Evolutionary conservation across 2,113 vertebrate genomes (phyloP).

Genomic region (Peromyscus leucopus): DNA sequence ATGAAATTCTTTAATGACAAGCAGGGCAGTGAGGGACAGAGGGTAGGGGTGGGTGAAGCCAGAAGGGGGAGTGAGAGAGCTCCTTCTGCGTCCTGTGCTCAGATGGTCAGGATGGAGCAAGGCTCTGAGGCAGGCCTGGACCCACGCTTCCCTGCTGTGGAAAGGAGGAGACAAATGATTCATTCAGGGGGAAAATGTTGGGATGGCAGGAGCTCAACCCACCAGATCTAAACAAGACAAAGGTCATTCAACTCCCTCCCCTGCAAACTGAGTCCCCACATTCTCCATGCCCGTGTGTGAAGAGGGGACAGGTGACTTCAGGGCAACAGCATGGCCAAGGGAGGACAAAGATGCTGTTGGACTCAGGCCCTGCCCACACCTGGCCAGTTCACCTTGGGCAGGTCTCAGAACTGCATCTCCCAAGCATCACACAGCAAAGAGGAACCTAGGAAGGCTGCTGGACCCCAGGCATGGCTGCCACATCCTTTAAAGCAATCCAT

Average conservation of each 20-base stretch:
- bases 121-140: not conserved
- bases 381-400: not conserved
- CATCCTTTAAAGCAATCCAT: not conserved
- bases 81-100: not conserved
- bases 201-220: not conserved
- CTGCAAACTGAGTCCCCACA: not conserved
- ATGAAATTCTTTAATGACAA: conserved; percentile 32
- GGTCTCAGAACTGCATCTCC: not conserved
- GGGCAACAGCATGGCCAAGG: accelerated
- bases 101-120: too few species aligned
- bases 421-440: not conserved
- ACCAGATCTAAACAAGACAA: not conserved
- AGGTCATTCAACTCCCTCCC: not conserved
- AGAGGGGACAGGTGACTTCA: not conserved
- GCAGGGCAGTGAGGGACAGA: not conserved
- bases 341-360: accelerated
- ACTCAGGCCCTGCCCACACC: not conserved
- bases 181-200: not conserved
- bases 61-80: too few species aligned
- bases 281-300: not conserved
- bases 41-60: too few species aligned
- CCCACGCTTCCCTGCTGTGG: not conserved
- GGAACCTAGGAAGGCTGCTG: not conserved
- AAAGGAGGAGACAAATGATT: not conserved
- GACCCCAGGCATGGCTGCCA: accelerated